Percentiles rank a stretch among this genome's conserved stretches.
Evolutionary conservation across 2,113 vertebrate genomes (phyloP).

Genomic region (Ictalurus furcatus): DNA sequence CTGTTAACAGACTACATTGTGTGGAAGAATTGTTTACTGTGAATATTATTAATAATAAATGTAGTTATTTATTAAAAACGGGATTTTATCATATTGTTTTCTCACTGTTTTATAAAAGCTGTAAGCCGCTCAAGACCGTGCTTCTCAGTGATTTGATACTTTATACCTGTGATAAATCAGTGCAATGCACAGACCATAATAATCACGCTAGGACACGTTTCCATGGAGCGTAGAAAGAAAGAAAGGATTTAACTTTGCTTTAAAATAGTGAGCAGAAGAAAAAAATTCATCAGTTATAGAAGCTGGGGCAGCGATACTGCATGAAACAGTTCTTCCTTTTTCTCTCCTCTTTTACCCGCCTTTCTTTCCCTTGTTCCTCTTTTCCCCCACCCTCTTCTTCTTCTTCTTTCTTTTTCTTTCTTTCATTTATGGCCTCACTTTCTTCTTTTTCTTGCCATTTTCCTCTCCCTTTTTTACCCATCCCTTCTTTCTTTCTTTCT

Average conservation of each 20-base stretch:
- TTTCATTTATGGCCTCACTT: too few species aligned
- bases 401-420: background rate
- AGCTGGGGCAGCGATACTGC: background rate
- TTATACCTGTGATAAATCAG: background rate
- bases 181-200: background rate
- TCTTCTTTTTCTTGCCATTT: background rate
- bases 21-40: too few species aligned
- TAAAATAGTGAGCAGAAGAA: background rate
- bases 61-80: background rate
- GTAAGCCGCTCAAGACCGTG: background rate
- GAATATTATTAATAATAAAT: too few species aligned
- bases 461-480: background rate
- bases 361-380: too few species aligned
- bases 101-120: background rate
- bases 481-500: background rate
- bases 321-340: background rate
- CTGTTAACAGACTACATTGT: too few species aligned
- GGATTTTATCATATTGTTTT: background rate
- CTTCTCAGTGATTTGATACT: background rate
- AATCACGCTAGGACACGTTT: background rate
- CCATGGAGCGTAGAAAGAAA: background rate
- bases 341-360: too few species aligned
- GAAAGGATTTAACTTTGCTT: background rate
- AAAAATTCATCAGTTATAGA: background rate
- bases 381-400: too few species aligned